These are phyloP conservation scores for Sweltsa coloradensis DNA, from an alignment of 1,140 invertebrate species.

Conservation along the genomic window DNA sequence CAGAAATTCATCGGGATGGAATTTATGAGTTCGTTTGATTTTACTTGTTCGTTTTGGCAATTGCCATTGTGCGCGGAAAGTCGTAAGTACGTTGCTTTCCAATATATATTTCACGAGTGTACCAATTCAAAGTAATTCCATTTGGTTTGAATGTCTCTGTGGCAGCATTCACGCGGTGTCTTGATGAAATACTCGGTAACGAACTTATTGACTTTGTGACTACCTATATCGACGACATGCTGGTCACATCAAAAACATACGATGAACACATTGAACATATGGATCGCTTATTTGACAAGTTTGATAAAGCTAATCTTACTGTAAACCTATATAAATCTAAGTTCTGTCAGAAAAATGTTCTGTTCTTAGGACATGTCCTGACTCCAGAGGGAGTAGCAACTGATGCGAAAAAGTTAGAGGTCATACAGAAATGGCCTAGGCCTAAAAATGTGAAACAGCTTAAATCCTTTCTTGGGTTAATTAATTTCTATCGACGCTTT, in stretches of 20 bases:
- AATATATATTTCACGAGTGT: background rate
- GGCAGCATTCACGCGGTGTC: background rate
- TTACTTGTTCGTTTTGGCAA: slow-evolving; percentile 30
- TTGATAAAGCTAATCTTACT: slow-evolving; percentile 28
- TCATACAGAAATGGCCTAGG: slow-evolving; percentile 17
- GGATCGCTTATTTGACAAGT: slow-evolving; percentile 14
- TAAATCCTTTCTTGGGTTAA: slow-evolving; percentile 29
- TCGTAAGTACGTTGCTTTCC: slow-evolving; percentile 23
- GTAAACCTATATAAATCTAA: slow-evolving; percentile 29
- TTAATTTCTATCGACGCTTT: slow-evolving; percentile 31
- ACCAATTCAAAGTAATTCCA: background rate
- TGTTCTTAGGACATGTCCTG: slow-evolving; percentile 25
- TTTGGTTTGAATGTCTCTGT: background rate
- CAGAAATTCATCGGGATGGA: slow-evolving; percentile 18
- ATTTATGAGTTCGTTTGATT: slow-evolving; percentile 28
- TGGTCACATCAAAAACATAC: slow-evolving; percentile 8
- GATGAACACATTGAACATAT: slow-evolving; percentile 17
- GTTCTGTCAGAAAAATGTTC: slow-evolving; percentile 15
- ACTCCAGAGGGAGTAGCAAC: slow-evolving; percentile 19
- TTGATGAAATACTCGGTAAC: background rate
- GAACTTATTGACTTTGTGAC: background rate
- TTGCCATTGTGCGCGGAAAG: slow-evolving; percentile 23
- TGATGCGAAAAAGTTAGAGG: slow-evolving; percentile 12
- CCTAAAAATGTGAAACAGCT: slow-evolving; percentile 25
- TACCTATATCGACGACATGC: slow-evolving; percentile 15